Evolutionary conservation across 2,113 vertebrate genomes (phyloP).

Genomic region (Boulengeromyrus knoepffleri): DNA sequence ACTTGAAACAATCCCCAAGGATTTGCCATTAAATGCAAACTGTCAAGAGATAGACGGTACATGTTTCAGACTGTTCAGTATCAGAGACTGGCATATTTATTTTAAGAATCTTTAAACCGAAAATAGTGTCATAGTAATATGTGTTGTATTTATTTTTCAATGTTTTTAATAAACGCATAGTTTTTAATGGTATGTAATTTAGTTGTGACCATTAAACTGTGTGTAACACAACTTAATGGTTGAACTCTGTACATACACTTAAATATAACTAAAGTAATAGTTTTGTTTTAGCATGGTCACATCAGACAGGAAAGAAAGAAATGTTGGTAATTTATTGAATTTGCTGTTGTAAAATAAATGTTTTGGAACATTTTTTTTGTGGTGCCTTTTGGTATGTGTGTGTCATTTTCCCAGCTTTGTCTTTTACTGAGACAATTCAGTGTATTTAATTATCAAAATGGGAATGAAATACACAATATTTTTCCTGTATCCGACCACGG

Average conservation of each 20-base stretch:
- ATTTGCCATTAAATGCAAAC: neutral
- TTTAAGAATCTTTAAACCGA: conserved; percentile 40
- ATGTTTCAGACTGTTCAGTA: neutral
- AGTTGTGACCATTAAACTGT: conserved; percentile 67
- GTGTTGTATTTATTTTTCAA: conserved; percentile 50
- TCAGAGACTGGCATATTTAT: conserved; percentile 23
- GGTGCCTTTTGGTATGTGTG: neutral
- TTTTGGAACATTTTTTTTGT: conserved; percentile 71
- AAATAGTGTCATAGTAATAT: conserved; percentile 64
- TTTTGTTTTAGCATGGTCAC: conserved; percentile 78
- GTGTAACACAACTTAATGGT: conserved; percentile 58
- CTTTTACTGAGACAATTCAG: neutral
- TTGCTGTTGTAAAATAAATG: conserved; percentile 96
- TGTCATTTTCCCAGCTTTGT: neutral
- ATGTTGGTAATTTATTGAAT: conserved; percentile 67
- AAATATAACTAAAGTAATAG: conserved; percentile 56
- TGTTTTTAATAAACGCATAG: conserved; percentile 60
- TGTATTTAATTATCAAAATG: neutral
- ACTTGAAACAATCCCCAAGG: neutral
- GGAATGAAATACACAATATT: neutral
- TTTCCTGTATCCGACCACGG: neutral
- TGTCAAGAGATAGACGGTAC: neutral
- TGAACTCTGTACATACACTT: conserved; percentile 67
- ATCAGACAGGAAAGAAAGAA: conserved; percentile 71
- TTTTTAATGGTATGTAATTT: conserved; percentile 73